phyloP scores from a whole-genome alignment of 2,113 vertebrate species.

The Halcyon malimbica region DNA sequence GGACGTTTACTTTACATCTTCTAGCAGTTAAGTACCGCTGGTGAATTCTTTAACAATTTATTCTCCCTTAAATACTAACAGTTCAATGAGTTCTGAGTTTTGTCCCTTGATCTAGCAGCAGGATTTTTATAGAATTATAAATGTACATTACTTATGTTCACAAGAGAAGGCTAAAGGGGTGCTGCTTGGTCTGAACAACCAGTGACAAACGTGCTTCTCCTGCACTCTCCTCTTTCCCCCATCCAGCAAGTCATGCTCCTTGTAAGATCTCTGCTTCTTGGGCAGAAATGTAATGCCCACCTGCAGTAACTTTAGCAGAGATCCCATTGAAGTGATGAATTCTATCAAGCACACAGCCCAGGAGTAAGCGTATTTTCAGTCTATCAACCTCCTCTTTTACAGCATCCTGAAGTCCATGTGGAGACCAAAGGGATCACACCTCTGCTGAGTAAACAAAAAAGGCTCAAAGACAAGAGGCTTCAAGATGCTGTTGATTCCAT shows the following conservation, averaged over 20 bases:
- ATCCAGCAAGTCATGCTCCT: neutral
- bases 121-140: neutral
- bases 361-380: neutral
- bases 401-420: neutral
- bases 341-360: neutral
- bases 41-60: neutral
- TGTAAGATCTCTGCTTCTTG: neutral
- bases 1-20: neutral
- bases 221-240: no score
- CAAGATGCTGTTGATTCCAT: neutral
- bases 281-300: neutral
- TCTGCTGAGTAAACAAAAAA: neutral
- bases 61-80: neutral
- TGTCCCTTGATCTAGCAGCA: neutral
- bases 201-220: neutral
- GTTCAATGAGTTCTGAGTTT: neutral
- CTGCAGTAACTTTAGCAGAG: neutral
- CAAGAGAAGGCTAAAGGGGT: neutral
- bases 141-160: neutral
- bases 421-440: accelerated
- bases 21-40: neutral
- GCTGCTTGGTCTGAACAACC: neutral
- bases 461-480: neutral
- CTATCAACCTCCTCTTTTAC: neutral
- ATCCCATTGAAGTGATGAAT: neutral